phyloP scores from a whole-genome alignment of 1,140 invertebrate genomes.

The Alviniconcha marisindica region DNA sequence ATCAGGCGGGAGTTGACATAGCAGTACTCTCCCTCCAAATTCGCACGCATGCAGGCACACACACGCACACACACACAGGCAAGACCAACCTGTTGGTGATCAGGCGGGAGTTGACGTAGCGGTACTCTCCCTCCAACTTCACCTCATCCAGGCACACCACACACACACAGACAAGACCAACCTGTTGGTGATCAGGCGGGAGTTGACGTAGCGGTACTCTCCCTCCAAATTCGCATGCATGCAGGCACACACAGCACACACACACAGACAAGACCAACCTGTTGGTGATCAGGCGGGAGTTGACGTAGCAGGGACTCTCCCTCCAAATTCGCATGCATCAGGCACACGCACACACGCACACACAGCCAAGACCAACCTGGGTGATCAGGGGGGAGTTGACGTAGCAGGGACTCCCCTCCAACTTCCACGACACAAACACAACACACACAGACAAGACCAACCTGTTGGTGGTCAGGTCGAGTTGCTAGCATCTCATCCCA shows the following conservation, averaged over 20 bases:
- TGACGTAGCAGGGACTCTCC: conserved; percentile 98
- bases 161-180: too few relatives aligned
- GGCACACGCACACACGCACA: too few relatives aligned
- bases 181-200: conserved; percentile 95
- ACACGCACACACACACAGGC: too few relatives aligned
- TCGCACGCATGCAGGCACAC: too few relatives aligned
- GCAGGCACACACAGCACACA: too few relatives aligned
- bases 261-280: too few relatives aligned
- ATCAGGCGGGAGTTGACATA: conserved; percentile 97
- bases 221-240: conserved; percentile 97
- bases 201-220: conserved; percentile 98
- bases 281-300: conserved; percentile 96
- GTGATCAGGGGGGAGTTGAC: conserved; percentile 97
- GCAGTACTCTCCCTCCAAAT: conserved; percentile 98
- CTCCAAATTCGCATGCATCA: conserved; percentile 95
- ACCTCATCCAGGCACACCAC: conserved; percentile 97
- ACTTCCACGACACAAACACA: conserved; percentile 77
- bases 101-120: conserved; percentile 96
- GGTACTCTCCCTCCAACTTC: conserved; percentile 97
- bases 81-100: conserved; percentile 91
- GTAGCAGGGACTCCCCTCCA: conserved; percentile 98
- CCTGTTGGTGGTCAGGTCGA: conserved; percentile 95
- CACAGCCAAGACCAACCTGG: conserved; percentile 73
- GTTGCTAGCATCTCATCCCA: conserved; percentile 98
- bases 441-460: conserved; percentile 37